Evolutionary conservation across 2,888 invertebrate species (phyloP).

Genomic region (Plebejus argus): DNA sequence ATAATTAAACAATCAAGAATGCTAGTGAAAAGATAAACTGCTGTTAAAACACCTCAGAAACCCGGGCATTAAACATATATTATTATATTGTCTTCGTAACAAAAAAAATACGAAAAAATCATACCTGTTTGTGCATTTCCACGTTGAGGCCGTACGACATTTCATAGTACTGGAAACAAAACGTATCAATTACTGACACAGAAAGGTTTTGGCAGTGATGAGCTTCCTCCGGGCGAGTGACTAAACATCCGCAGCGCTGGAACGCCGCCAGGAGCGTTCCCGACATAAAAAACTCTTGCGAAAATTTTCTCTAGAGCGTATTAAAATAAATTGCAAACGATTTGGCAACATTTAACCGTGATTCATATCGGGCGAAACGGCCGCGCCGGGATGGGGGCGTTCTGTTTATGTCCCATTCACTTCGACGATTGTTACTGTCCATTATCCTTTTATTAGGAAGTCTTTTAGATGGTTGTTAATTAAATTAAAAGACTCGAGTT

Average conservation of each 20-base stretch:
- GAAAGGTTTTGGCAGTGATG: constrained; percentile 73
- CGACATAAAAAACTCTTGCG: constrained; percentile 73
- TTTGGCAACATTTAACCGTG: constrained; percentile 81
- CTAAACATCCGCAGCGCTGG: constrained; percentile 79
- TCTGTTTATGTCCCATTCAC: constrained; percentile 45
- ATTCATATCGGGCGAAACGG: constrained; percentile 74
- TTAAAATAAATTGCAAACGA: constrained; percentile 80
- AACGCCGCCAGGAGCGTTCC: constrained; percentile 75
- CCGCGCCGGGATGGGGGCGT: constrained; percentile 67
- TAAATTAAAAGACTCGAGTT: not conserved
- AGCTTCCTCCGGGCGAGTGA: constrained; percentile 74
- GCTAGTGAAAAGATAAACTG: no score
- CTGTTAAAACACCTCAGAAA: not conserved
- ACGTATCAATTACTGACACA: constrained; percentile 65
- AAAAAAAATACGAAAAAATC: constrained; percentile 48
- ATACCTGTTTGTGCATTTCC: constrained; percentile 98
- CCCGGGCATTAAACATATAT: no score
- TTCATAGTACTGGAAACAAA: constrained; percentile 96
- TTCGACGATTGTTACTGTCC: not conserved
- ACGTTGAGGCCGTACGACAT: constrained; percentile 98
- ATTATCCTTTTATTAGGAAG: not conserved
- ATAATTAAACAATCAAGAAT: no score
- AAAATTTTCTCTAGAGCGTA: constrained; percentile 76
- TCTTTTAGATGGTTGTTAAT: not conserved
- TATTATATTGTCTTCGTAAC: no score